Conservation (phyloP, 2,888 invertebrate genomes). For the Cartodere bifasciata region DNA sequence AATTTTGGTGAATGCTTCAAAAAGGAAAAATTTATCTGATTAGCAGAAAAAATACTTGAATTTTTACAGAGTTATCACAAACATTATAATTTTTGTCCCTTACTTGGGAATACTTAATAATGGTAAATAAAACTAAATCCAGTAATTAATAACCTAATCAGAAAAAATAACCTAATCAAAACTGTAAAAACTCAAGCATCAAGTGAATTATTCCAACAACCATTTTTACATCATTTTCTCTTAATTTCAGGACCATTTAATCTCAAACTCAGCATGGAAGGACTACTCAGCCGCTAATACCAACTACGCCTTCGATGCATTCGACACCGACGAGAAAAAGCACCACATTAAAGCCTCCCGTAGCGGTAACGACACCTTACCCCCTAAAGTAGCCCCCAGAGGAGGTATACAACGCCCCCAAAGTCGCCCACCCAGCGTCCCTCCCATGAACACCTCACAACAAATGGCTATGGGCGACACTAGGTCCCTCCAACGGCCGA, state of each 20-base stretch:
- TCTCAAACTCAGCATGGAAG: slow-evolving; percentile 78
- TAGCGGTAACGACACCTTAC: slow-evolving; percentile 17
- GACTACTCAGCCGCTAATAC: slow-evolving; percentile 74
- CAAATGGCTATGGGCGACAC: slow-evolving; percentile 37
- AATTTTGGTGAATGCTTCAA: no score
- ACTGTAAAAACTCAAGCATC: no score
- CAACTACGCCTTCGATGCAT: slow-evolving; percentile 83
- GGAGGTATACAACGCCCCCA: slow-evolving; percentile 24
- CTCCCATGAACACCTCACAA: slow-evolving; percentile 12
- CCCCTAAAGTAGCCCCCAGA: slow-evolving; percentile 18
- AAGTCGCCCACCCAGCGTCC: slow-evolving; percentile 27
- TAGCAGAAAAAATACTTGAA: no score
- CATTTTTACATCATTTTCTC: no score
- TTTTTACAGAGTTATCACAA: no score
- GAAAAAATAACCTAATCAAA: no score
- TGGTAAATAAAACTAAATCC: no score
- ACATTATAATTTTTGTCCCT: no score
- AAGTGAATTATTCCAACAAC: background rate
- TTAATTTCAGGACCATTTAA: slow-evolving; percentile 76
- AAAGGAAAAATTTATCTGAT: no score
- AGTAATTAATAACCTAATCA: no score
- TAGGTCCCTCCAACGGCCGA: slow-evolving; percentile 47
- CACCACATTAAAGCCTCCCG: slow-evolving; percentile 23
- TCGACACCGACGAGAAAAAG: slow-evolving; percentile 66
- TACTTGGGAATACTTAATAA: no score